Conservation (phyloP, 1,140 invertebrate genomes). For the Apocrypta bakeri region DNA sequence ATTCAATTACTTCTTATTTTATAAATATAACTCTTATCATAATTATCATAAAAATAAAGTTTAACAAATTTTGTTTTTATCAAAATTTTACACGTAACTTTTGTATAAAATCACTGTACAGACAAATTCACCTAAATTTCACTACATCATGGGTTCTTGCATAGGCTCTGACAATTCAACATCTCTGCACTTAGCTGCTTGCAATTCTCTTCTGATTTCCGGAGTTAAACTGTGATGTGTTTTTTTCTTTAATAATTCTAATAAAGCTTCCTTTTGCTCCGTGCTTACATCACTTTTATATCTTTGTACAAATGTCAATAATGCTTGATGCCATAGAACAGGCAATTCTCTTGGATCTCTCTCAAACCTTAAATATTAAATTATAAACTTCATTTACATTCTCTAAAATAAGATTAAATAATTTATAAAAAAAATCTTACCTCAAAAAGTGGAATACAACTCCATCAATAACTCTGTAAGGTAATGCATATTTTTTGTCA, state of each 20-base stretch:
- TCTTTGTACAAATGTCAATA: conserved; percentile 95
- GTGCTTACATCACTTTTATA: conserved; percentile 96
- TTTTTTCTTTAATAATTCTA: conserved; percentile 86
- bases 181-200: conserved; percentile 88
- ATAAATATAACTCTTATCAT: conserved; percentile 39
- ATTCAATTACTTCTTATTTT: conserved; percentile 41
- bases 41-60: conserved; percentile 30
- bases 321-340: conserved; percentile 97
- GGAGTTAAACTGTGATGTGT: conserved; percentile 87
- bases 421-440: conserved; percentile 70
- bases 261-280: conserved; percentile 91
- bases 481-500: conserved; percentile 98
- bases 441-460: conserved; percentile 96
- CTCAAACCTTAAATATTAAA: conserved; percentile 83
- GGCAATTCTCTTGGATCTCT: conserved; percentile 89
- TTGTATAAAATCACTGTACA: conserved; percentile 43
- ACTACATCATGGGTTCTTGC: conserved; percentile 56
- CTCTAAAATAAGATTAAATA: conserved; percentile 1
- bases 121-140: conserved; percentile 26
- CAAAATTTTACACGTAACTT: conserved; percentile 18
- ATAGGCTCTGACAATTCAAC: conserved; percentile 73
- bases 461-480: conserved; percentile 95
- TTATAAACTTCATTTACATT: conserved; percentile 1
- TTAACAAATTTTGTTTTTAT: conserved; percentile 14
- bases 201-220: conserved; percentile 90